Base-by-base conservation (phyloP, 2,888 invertebrate species). In the Erynnis tages region DNA sequence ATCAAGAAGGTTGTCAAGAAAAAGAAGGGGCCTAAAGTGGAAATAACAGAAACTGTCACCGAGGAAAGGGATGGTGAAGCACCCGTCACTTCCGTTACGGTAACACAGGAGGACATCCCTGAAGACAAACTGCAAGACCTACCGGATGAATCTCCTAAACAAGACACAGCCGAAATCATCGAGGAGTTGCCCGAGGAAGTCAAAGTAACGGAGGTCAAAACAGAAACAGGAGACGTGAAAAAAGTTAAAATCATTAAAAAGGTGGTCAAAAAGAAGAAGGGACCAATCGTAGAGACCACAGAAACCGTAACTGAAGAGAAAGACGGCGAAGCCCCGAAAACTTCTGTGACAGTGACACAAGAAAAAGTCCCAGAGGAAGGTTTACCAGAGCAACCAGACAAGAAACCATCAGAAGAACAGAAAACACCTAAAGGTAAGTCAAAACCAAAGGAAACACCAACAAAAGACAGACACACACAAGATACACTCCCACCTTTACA, bases 271-370 rank as follows among this genome's bases (percentile, higher is more conserved):
- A 57, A 50, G 17, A 72, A 67, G 38, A 69, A 71, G 54, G 77
- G 73, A 32, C 75, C 64, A 2, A 65, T 59, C 32, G 34, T 57
- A 2, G 59, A 61, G 54, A 61, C 61, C 0, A 67, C 62, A 2
- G 40, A 61, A 43, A 58, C 58, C 14, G 16, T 59, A 59, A 60
- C 59, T n/a, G 35, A 17, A 17, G n/a, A n/a, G 4, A 35, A 84
- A 76, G 66, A 87, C 67, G 69, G 84, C 69, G 82, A 83, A 49
- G 19, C 67, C 32, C 66, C 75, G 6, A 54, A 73, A 23, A 64
- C 69, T 19, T 61, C 67, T 17, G 43, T 34, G 2, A 2, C 14
- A 5, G 10, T 17, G 0, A 25, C 54, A 0, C 32, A 43, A 5
- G 65, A 73, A 50, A 65, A 58, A 0, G 58, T 58, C 0, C 32